phyloP scores from a whole-genome alignment of 2,797 vertebrate genomes.

The Ibycter americanus region DNA sequence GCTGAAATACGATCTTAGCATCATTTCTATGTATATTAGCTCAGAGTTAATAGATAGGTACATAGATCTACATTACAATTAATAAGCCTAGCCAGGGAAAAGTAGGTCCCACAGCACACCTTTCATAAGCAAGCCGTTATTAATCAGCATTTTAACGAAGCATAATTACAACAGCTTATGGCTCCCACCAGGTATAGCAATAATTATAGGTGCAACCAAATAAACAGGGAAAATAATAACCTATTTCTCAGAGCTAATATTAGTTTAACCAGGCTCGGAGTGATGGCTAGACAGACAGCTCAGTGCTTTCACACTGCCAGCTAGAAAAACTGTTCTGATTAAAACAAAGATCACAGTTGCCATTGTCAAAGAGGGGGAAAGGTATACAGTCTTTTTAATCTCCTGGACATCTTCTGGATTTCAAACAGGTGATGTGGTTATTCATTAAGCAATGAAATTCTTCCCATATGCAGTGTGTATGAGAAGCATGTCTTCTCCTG shows the following conservation, averaged over 20 bases:
- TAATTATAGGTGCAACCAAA: conserved; percentile 76
- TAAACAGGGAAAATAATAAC: conserved; percentile 72
- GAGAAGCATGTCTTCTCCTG: neutral
- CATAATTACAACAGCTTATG: conserved; percentile 77
- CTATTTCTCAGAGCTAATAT: conserved; percentile 70
- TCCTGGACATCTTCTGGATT: neutral
- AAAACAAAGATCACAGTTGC: neutral
- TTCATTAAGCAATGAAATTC: neutral
- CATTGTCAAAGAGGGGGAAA: neutral
- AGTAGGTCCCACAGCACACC: conserved; percentile 51
- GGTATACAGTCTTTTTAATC: neutral
- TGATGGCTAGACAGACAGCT: conserved; percentile 60
- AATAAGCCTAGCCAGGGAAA: conserved; percentile 57
- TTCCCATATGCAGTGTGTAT: neutral
- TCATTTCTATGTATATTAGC: conserved; percentile 51
- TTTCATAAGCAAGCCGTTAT: conserved; percentile 67
- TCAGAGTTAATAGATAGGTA: conserved; percentile 63
- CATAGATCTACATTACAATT: conserved; percentile 67
- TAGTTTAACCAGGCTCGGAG: conserved; percentile 67
- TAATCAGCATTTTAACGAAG: conserved; percentile 79
- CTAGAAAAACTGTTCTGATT: neutral
- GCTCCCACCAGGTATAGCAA: conserved; percentile 74
- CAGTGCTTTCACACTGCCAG: neutral
- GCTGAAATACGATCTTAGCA: conserved; percentile 34
- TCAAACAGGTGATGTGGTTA: neutral